Evolutionary conservation across 1,140 invertebrate genomes (phyloP).

Genomic region (Pteromalus puparum): DNA sequence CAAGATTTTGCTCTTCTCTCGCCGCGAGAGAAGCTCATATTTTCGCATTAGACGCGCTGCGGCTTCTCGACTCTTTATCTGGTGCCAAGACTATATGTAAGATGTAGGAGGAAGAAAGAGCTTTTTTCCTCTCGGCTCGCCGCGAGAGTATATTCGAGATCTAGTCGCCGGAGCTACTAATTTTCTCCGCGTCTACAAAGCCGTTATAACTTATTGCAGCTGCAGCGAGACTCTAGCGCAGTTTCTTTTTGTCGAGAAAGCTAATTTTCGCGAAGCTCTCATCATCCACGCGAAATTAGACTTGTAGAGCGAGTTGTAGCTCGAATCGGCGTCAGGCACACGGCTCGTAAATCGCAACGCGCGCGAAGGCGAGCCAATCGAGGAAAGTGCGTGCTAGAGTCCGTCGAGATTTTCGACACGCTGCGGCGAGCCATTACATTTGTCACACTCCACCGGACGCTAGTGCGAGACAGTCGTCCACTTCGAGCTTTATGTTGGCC

Average conservation of each 20-base stretch:
- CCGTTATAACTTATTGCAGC: no score
- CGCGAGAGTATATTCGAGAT: no score
- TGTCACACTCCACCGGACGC: neutral
- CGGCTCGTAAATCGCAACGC: constrained; percentile 5
- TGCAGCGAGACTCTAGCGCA: no score
- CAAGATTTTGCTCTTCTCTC: constrained; percentile 2
- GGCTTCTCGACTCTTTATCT: neutral
- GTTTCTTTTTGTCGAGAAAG: no score
- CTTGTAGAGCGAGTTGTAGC: no score
- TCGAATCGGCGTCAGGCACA: neutral
- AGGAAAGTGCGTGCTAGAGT: constrained; percentile 21
- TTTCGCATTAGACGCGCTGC: constrained; percentile 33
- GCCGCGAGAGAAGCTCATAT: constrained; percentile 31
- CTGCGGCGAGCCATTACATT: constrained; percentile 25
- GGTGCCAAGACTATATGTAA: no score
- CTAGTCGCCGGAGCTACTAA: neutral
- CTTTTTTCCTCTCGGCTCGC: no score
- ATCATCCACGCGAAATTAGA: no score
- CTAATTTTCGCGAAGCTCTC: no score
- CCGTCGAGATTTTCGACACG: constrained; percentile 31
- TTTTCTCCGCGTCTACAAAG: neutral
- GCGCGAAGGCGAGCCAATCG: constrained; percentile 28
- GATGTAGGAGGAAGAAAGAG: no score
- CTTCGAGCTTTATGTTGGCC: neutral
- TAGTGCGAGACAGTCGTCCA: neutral